Evolutionary conservation across 2,888 invertebrate genomes (phyloP).

Genomic region (Venusia cambrica): DNA sequence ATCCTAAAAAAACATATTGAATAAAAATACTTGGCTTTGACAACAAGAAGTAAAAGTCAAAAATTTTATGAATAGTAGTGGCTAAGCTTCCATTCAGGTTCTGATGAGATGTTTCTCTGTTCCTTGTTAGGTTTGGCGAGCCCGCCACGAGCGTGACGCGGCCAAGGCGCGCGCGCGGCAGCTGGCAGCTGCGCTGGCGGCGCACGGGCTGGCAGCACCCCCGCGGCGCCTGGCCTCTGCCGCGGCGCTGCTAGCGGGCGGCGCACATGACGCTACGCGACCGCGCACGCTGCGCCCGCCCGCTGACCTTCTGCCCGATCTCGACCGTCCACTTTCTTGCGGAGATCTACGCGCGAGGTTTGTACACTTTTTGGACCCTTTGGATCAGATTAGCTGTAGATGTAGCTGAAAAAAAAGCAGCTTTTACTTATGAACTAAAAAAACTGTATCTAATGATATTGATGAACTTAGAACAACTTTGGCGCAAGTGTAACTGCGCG

Average conservation of each 20-base stretch:
- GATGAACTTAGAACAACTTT: too few species aligned
- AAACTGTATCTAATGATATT: too few species aligned
- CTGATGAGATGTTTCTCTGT: background rate
- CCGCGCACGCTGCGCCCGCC: conserved; percentile 65
- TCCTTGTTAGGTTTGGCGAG: conserved; percentile 86
- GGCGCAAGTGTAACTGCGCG: too few species aligned
- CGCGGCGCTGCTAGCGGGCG: conserved; percentile 79
- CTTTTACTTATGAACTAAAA: too few species aligned
- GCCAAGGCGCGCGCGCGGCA: conserved; percentile 91
- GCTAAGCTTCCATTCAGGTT: too few species aligned
- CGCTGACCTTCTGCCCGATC: conserved; percentile 69
- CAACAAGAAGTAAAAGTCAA: too few species aligned
- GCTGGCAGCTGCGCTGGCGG: conserved; percentile 91
- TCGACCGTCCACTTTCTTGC: conserved; percentile 74
- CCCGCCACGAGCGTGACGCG: conserved; percentile 94
- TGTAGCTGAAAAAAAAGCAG: too few species aligned
- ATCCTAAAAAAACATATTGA: too few species aligned
- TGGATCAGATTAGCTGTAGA: too few species aligned
- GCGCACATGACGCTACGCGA: conserved; percentile 79
- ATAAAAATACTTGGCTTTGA: too few species aligned
- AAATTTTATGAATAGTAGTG: too few species aligned
- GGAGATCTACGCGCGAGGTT: conserved; percentile 71
- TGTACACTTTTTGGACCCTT: too few species aligned
- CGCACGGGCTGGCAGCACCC: conserved; percentile 90
- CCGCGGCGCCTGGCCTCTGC: conserved; percentile 84